Evolutionary conservation across 2,797 vertebrate genomes (phyloP), one percentile per base, ranked within the genome.

Genomic region (Sebastes steindachneri): DNA sequence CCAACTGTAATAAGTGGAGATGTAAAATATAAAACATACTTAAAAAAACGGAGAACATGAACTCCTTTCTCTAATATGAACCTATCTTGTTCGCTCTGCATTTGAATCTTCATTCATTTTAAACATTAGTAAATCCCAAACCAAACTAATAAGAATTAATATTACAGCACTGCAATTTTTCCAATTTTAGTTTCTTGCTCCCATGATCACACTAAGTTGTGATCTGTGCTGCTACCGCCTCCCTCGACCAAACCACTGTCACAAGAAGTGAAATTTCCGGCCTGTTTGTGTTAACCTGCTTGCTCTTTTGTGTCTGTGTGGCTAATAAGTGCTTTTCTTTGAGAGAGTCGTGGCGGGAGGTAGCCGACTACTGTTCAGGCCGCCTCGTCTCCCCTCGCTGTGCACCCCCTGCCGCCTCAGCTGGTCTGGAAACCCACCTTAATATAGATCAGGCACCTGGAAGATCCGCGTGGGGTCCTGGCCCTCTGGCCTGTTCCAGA

Each of bases 391-490:
- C 72, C 51, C 80, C 83, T 87, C n/a, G 7, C 85, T 80, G 81
- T 70, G 79, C 64, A 64, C 77, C 86, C 86, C 91, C 92, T 79
- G 72, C 89, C 73, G 51, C 73, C 85, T 83, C 82, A 84, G 88
- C 82, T 83, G 64, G 75, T 85, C 81, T 86, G 71, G 69, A 90
- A 89, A 91, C 80, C 83, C 89, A 85, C 70, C 84, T 83, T 90
- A 79, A 90, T 93, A 83, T 77, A 92, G 91, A 93, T 91, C 80
- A 79, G 86, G 79, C 83, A 77, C 92, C 4, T 89, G 85, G 78
- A 80, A 89, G 89, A 93, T 58, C 87, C 51, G 51, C 73, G 19
- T 87, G 88, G 58, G 89, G 93, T 90, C 85, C 66, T 77, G 64
- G 87, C 80, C 84, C 85, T 87, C 83, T 79, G 78, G 90, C 81